A percentile compares a stretch with the other conserved stretches of the same genome.
Evolutionary conservation across 1,140 invertebrate genomes (phyloP).

Genomic region (Bombus sibiricus): DNA sequence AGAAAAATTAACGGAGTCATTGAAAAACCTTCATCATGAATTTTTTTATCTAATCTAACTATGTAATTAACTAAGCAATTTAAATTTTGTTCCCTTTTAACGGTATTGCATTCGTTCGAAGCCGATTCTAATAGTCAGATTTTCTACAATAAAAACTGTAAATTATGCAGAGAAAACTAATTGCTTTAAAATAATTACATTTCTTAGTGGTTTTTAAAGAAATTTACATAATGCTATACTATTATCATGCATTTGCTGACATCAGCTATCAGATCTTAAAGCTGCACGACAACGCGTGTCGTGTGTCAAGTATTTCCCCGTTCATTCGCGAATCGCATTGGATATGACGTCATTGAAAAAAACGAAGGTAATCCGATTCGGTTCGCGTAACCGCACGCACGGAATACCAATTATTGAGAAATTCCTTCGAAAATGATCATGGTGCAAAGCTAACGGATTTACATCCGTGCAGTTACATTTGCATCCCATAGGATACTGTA

Average conservation of each 20-base stretch:
- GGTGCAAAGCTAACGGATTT: neutral
- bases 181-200: neutral
- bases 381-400: neutral
- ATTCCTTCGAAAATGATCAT: neutral
- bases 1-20: neutral
- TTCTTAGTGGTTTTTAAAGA: neutral
- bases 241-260: too few species aligned
- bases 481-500: neutral
- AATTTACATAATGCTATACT: neutral
- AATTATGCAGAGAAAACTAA: neutral
- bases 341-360: neutral
- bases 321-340: neutral
- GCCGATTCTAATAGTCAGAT: neutral
- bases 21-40: neutral
- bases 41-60: neutral
- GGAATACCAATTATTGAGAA: conserved; percentile 15
- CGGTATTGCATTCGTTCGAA: neutral
- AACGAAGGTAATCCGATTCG: conserved; percentile 31
- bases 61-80: neutral
- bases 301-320: neutral
- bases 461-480: neutral
- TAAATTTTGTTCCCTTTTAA: neutral
- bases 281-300: neutral
- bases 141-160: neutral
- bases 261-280: neutral